Evolutionary conservation across 2,797 vertebrate species (phyloP).

Genomic region (Amblyraja radiata): DNA sequence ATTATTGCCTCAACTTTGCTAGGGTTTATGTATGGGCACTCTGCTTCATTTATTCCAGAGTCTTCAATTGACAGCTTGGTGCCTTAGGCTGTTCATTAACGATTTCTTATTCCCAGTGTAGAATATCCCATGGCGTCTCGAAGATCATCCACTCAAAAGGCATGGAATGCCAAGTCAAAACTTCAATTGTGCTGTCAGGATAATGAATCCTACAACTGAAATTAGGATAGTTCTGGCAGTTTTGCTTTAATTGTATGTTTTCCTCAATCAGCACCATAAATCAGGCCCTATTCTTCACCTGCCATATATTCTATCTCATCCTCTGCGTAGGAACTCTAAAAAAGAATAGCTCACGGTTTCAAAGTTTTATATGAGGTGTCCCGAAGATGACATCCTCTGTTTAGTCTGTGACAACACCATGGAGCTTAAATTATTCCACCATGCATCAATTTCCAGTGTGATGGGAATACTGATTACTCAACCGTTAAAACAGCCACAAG

Average conservation of each 20-base stretch:
- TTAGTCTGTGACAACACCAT: constrained; percentile 8
- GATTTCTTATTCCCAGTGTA: constrained; percentile 6
- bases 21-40: neutral
- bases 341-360: neutral
- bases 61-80: constrained; percentile 9
- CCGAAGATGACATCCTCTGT: neutral
- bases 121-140: neutral
- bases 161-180: constrained; percentile 16
- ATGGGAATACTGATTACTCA: neutral
- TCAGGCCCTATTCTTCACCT: neutral
- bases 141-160: constrained; percentile 16
- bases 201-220: neutral
- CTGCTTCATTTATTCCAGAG: neutral
- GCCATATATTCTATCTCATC: neutral
- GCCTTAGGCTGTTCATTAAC: neutral
- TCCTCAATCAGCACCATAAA: neutral
- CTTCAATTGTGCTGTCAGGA: neutral
- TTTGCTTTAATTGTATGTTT: constrained; percentile 22
- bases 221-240: neutral
- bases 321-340: neutral
- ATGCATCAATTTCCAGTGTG: neutral
- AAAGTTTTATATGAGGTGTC: neutral
- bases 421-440: neutral
- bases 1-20: neutral
- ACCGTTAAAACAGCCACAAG: neutral